Base-by-base conservation (phyloP, 2,888 invertebrate genomes). In the Aplocera efformata region DNA sequence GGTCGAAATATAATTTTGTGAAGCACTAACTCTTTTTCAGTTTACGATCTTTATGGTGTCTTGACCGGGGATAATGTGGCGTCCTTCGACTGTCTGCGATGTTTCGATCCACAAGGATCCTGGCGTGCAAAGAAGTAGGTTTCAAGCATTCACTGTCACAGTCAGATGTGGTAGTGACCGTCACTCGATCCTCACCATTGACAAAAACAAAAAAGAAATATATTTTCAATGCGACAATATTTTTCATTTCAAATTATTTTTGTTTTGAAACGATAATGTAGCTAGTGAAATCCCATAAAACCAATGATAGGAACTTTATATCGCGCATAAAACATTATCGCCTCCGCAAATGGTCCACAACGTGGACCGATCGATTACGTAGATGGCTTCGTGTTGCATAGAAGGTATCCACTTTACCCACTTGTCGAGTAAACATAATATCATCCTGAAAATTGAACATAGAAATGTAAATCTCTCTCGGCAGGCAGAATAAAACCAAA, bases 251-350 rank as follows among this genome's bases (percentile, higher is more conserved):
- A 44, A 54, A 8, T 22, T 44, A 48, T 37, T 42, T 43, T 39
- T 48, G 41, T 56, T 52, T 51, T 58, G 55, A 50, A 53, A 56
- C 52, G 38, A 47, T 55, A 48, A 48, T 48, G 44, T 48, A 39
- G 38, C 42, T 31, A 39, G 32, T 42, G 34, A 42, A 46, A 34
- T 46, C 44, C 46, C 38, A 44, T 55, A 55, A 55, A 52, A 50
- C 40, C 48, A 50, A 50, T 44, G 47, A 38, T 37, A 42, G 50
- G 54, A 51, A 67, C 60, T 72, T 70, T 65, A 66, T 71, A 55
- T 46, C 52, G 59, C 57, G 53, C 66, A 71, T 72, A 73, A 73
- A 60, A 55, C 46, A 60, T 64, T 68, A 66, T 61, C 60, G 55
- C 57, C 38, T 43, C 44, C 45, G 53, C 52, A 56, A 55, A 55